phyloP scores from a whole-genome alignment of 2,113 vertebrate species.

The Paracanthobrama guichenoti region DNA sequence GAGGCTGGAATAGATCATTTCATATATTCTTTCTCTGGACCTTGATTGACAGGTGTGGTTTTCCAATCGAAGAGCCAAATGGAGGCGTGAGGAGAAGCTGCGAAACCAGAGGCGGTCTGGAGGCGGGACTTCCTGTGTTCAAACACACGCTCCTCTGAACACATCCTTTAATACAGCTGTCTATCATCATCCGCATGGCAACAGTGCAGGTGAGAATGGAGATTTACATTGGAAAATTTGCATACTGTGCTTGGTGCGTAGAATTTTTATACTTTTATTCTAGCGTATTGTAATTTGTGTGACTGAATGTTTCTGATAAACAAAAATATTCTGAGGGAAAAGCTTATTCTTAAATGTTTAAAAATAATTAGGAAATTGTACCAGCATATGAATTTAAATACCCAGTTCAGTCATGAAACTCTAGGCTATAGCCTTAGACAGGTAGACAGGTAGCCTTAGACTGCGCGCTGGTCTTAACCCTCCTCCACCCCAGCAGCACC shows the following conservation, averaged over 20 bases:
- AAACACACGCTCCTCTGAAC: conserved; percentile 77
- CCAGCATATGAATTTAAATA: too few relatives aligned
- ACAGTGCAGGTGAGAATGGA: conserved; percentile 66
- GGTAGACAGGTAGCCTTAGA: too few relatives aligned
- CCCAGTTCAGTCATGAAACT: too few relatives aligned
- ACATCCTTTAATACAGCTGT: conserved; percentile 78
- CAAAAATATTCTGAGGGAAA: neutral
- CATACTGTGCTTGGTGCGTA: neutral
- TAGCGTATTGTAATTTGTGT: too few relatives aligned
- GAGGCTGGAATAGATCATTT: neutral
- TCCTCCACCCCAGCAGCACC: too few relatives aligned
- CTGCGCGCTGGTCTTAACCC: too few relatives aligned
- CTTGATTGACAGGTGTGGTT: conserved; percentile 85
- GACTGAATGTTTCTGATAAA: neutral
- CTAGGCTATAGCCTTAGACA: too few relatives aligned
- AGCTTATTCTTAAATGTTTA: neutral
- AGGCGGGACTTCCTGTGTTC: conserved; percentile 72
- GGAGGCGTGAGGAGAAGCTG: conserved; percentile 86
- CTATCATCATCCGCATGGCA: conserved; percentile 78
- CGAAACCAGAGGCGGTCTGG: conserved; percentile 82
- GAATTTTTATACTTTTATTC: too few relatives aligned
- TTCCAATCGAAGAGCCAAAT: conserved; percentile 90
- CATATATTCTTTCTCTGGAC: neutral
- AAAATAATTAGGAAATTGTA: neutral
- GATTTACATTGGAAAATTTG: neutral